These are phyloP conservation scores for Bothrops alternatus DNA, from an alignment of 2,797 vertebrate genomes.

Conservation along the genomic window DNA sequence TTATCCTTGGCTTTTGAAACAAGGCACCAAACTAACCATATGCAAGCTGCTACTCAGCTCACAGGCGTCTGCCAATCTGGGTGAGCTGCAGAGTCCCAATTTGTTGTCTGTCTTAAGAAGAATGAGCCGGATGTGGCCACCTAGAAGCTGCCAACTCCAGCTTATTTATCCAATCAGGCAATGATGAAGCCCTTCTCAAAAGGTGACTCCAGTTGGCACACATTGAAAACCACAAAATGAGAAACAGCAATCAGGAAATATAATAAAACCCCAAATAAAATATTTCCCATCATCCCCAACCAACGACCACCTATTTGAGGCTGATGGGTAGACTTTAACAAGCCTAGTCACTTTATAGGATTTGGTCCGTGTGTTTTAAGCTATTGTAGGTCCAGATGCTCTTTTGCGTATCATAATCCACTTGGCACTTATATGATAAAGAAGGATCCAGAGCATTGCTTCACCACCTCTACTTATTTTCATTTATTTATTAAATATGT, in stretches of 20 bases:
- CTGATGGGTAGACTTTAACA: neutral
- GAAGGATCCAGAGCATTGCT: neutral
- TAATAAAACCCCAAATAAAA: neutral
- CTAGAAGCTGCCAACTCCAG: neutral
- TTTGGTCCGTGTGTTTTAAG: neutral
- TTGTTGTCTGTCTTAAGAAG: neutral
- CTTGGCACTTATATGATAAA: neutral
- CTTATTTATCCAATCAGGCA: neutral
- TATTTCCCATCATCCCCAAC: neutral
- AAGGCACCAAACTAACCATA: neutral
- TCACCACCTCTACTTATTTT: neutral
- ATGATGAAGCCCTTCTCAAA: neutral
- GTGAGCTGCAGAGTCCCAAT: neutral
- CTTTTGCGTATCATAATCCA: neutral
- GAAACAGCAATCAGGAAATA: neutral
- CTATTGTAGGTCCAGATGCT: neutral
- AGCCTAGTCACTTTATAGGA: neutral
- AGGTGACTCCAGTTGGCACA: neutral
- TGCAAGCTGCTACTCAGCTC: slow-evolving; percentile 40
- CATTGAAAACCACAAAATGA: neutral
- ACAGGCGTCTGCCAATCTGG: neutral
- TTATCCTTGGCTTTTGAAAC: slow-evolving; percentile 59
- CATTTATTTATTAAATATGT: neutral
- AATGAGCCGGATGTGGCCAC: neutral
- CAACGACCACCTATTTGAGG: neutral